A percentile compares a stretch with the other conserved stretches of the same genome.
Evolutionary conservation across 2,797 vertebrate genomes (phyloP).

Genomic region (Enteromius thamalakanensis): DNA sequence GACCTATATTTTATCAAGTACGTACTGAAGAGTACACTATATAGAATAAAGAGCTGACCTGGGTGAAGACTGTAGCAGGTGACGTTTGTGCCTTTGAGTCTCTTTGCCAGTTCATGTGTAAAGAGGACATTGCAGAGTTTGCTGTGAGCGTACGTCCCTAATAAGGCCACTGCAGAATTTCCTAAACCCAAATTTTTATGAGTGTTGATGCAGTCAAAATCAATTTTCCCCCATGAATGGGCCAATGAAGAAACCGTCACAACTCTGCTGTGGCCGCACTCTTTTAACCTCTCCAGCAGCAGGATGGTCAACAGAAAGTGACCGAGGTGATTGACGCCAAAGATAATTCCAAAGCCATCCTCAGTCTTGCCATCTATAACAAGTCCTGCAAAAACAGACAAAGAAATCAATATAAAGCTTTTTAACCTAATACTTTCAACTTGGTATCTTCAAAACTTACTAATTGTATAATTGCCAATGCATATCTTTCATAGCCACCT

Average conservation of each 20-base stretch:
- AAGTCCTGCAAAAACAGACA: conserved; percentile 41
- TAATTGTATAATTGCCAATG: background rate
- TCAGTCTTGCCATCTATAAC: conserved; percentile 54
- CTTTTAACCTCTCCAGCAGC: conserved; percentile 62
- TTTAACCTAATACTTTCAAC: background rate
- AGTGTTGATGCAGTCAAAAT: conserved; percentile 62
- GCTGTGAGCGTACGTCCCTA: conserved; percentile 59
- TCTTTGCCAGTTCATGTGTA: conserved; percentile 62
- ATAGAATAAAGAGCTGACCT: conserved; percentile 48
- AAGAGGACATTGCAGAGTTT: conserved; percentile 66
- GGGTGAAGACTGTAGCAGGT: conserved; percentile 62
- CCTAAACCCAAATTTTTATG: conserved; percentile 47
- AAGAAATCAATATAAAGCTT: background rate
- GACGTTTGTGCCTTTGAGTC: conserved; percentile 55
- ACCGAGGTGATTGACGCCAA: conserved; percentile 67
- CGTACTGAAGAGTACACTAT: too few species aligned
- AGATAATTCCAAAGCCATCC: conserved; percentile 64
- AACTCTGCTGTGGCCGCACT: conserved; percentile 59
- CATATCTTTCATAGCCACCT: conserved; percentile 65
- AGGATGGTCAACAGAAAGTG: conserved; percentile 65
- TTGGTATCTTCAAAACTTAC: background rate
- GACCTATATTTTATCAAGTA: background rate
- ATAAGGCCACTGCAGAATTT: background rate
- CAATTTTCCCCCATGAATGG: conserved; percentile 55
- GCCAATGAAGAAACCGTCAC: conserved; percentile 59